A percentile compares a stretch with the other conserved stretches of the same genome.
phyloP scores from a whole-genome alignment of 2,113 vertebrate species.

The Meriones unguiculatus region DNA sequence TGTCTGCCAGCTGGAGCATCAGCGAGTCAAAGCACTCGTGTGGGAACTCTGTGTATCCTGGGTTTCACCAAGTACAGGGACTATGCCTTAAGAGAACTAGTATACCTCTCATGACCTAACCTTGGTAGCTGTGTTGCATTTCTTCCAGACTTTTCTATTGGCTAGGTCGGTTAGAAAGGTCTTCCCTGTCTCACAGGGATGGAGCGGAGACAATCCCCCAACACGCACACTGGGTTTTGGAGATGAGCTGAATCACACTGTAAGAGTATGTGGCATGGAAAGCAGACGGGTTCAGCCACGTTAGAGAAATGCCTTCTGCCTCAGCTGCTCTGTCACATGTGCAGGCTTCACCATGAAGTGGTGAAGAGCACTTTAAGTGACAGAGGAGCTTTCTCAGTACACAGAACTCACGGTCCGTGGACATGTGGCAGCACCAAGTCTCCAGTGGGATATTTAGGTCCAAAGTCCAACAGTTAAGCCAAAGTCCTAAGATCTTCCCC shows the following conservation, averaged over 20 bases:
- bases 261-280: accelerated
- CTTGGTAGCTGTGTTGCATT: not conserved
- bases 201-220: not conserved
- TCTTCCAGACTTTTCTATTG: not conserved
- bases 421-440: not conserved
- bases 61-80: not conserved
- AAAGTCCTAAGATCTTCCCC: not conserved
- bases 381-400: not conserved
- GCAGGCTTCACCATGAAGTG: not conserved
- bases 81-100: not conserved
- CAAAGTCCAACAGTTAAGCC: not conserved
- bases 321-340: not conserved
- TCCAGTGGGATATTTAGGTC: not conserved
- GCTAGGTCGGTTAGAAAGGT: too few relatives aligned
- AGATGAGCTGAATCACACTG: not conserved
- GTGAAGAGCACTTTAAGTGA: not conserved
- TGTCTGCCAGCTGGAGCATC: not conserved
- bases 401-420: not conserved
- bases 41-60: not conserved
- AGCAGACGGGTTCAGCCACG: not conserved
- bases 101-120: not conserved
- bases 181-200: not conserved
- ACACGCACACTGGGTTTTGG: not conserved
- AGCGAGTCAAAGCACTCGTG: not conserved
- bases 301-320: not conserved